phyloP scores from a whole-genome alignment of 2,113 vertebrate species.

The Gavia stellata region DNA sequence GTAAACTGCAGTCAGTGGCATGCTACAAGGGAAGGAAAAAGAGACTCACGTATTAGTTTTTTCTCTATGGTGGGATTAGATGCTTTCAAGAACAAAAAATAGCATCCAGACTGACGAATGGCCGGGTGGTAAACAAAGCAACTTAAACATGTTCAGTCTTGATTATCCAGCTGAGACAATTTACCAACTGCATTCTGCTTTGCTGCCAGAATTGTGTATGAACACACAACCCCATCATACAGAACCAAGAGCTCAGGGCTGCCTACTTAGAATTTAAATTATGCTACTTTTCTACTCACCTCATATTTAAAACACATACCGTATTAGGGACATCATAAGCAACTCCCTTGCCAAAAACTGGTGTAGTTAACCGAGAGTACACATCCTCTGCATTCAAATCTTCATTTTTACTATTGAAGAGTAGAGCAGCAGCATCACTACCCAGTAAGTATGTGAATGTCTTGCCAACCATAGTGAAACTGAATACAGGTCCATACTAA shows the following conservation, averaged over 20 bases:
- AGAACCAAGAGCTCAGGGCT: not conserved
- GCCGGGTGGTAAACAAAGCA: not conserved
- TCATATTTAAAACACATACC: conserved; percentile 69
- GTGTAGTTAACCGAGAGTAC: conserved; percentile 90
- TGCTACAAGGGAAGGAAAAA: not conserved
- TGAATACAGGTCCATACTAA: conserved; percentile 96
- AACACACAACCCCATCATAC: not conserved
- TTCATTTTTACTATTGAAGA: conserved; percentile 98
- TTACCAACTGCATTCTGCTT: not conserved
- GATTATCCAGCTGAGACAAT: not conserved
- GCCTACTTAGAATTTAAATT: not conserved
- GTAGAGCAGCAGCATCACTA: conserved; percentile 89
- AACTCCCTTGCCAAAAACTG: conserved; percentile 94
- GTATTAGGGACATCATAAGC: conserved; percentile 92
- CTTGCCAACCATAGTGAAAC: conserved; percentile 97
- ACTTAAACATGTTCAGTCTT: not conserved
- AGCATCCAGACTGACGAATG: not conserved
- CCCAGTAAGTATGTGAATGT: conserved; percentile 95
- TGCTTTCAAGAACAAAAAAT: not conserved
- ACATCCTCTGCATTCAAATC: conserved; percentile 96
- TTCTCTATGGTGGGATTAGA: not conserved
- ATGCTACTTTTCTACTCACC: not conserved
- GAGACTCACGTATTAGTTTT: not conserved
- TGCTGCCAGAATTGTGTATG: rapidly evolving
- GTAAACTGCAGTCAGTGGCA: not conserved